phyloP scores from a whole-genome alignment of 1,140 invertebrate species.

The Solenopsis fugax region DNA sequence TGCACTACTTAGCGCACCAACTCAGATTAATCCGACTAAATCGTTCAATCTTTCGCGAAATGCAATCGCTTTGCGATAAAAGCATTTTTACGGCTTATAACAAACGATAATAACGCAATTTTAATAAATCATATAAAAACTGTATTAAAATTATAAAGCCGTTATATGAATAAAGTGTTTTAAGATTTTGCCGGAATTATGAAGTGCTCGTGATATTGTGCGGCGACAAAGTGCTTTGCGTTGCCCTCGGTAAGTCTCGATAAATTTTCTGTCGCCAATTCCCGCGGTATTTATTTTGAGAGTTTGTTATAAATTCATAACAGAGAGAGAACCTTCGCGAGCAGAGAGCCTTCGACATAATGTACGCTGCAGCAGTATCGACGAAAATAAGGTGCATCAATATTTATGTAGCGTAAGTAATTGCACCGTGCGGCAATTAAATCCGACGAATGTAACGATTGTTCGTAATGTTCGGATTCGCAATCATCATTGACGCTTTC shows the following conservation, averaged over 20 bases:
- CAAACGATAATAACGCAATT: neutral
- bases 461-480: conserved; percentile 1
- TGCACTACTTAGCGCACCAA: conserved; percentile 5
- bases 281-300: neutral
- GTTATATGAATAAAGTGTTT: neutral
- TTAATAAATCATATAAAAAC: neutral
- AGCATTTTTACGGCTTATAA: conserved; percentile 34
- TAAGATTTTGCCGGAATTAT: neutral
- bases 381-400: conserved; percentile 39
- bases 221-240: neutral
- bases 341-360: neutral
- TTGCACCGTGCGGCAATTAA: conserved; percentile 42
- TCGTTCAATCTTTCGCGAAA: conserved; percentile 41
- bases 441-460: conserved; percentile 33
- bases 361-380: neutral
- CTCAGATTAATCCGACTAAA: conserved; percentile 33
- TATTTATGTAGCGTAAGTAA: conserved; percentile 61
- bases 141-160: neutral
- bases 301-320: neutral
- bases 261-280: conserved; percentile 1
- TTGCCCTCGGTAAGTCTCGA: conserved; percentile 5
- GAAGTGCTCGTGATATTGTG: neutral
- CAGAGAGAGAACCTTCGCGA: neutral
- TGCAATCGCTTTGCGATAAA: conserved; percentile 30
- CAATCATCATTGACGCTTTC: conserved; percentile 41